Percentiles rank a stretch among this genome's conserved stretches.
These are phyloP conservation scores for Calameuta idolon DNA, from an alignment of 2,888 invertebrate species.

Conservation along the genomic window DNA sequence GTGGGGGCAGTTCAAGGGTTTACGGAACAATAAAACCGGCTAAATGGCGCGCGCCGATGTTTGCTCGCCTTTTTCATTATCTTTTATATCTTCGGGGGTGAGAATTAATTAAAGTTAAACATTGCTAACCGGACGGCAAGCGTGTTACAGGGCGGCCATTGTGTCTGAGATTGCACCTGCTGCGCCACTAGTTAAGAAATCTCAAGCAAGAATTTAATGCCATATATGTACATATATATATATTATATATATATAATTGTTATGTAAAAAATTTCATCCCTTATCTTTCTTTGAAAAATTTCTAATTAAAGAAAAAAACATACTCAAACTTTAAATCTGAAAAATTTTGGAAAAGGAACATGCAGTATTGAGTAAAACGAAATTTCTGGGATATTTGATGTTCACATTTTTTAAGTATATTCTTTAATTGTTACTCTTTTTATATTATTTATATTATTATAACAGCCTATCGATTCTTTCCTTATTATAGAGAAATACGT, in stretches of 20 bases:
- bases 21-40: slow-evolving; percentile 29
- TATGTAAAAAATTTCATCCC: neutral
- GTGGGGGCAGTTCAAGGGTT: neutral
- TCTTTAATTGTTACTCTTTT: neutral
- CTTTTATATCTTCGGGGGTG: slow-evolving; percentile 44
- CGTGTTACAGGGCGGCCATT: slow-evolving; percentile 48
- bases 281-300: neutral
- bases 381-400: neutral
- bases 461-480: neutral
- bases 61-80: slow-evolving; percentile 53
- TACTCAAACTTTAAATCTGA: neutral
- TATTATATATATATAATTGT: neutral
- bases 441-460: neutral
- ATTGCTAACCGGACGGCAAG: slow-evolving; percentile 50
- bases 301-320: neutral
- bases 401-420: neutral
- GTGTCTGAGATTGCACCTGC: slow-evolving; percentile 25
- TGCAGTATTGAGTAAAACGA: neutral
- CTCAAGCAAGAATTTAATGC: neutral
- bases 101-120: slow-evolving; percentile 61
- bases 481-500: neutral
- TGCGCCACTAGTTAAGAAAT: neutral
- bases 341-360: neutral
- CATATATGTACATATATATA: neutral
- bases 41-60: slow-evolving; percentile 32